A percentile compares a stretch with the other conserved stretches of the same genome.
Evolutionary conservation across 1,140 invertebrate species (phyloP).

Genomic region (Drosophila ananassae): DNA sequence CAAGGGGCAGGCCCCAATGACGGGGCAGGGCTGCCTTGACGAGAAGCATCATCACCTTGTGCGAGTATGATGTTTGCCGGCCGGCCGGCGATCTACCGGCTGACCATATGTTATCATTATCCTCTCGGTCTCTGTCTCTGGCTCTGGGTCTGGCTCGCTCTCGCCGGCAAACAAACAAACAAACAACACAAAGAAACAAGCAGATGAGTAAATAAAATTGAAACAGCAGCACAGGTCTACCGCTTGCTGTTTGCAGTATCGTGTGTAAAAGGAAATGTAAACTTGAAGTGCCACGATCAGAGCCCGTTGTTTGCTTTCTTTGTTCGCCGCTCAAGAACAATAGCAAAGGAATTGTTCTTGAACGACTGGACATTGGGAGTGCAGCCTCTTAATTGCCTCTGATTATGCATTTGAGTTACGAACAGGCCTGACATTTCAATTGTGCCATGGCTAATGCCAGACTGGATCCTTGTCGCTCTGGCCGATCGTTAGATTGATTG

Average conservation of each 20-base stretch:
- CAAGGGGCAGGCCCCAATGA: neutral
- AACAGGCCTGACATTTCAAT: conserved; percentile 63
- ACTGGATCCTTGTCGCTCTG: conserved; percentile 44
- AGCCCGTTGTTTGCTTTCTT: conserved; percentile 57
- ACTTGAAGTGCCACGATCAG: conserved; percentile 56
- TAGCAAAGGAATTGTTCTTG: conserved; percentile 31
- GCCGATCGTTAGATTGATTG: conserved; percentile 40
- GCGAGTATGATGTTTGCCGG: neutral
- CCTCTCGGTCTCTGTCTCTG: neutral
- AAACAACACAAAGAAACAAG: conserved; percentile 27
- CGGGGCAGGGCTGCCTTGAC: conserved; percentile 9
- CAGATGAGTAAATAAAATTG: conserved; percentile 20
- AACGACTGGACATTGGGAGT: conserved; percentile 36
- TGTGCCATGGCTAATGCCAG: conserved; percentile 44
- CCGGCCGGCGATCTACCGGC: conserved; percentile 15
- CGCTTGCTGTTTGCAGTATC: conserved; percentile 40
- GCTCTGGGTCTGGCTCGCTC: neutral
- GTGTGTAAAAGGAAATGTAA: conserved; percentile 53
- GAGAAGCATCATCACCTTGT: neutral
- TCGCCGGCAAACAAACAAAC: conserved; percentile 49
- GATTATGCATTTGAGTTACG: conserved; percentile 71
- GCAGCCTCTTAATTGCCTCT: conserved; percentile 69
- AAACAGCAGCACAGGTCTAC: conserved; percentile 18
- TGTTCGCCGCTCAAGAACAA: conserved; percentile 9
- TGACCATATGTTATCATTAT: conserved; percentile 48